Conservation (phyloP, 1,140 invertebrate genomes). For the Myzus persicae region DNA sequence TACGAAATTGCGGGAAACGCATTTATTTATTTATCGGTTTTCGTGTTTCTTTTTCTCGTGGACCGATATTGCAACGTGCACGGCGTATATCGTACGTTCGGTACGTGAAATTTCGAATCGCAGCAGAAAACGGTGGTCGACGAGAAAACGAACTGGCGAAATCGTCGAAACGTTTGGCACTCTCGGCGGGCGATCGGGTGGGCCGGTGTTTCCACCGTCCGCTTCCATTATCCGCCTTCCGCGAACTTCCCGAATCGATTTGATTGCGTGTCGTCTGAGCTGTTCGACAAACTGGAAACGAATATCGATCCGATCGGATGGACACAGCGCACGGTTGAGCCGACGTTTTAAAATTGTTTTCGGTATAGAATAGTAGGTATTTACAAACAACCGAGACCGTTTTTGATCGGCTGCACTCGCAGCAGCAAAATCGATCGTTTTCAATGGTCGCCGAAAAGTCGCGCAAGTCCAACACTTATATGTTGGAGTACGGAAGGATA, state of each 20-base stretch:
- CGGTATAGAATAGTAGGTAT: background rate
- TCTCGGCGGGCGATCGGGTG: background rate
- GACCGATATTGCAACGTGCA: background rate
- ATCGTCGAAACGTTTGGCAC: background rate
- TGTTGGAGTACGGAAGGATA: background rate
- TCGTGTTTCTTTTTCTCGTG: background rate
- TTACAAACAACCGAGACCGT: background rate
- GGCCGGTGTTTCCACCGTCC: background rate
- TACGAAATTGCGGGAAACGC: background rate
- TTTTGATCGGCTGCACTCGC: background rate
- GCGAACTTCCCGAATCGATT: background rate
- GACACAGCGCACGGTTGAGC: background rate
- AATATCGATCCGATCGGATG: background rate
- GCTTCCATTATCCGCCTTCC: background rate
- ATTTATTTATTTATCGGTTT: background rate
- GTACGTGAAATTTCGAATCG: background rate
- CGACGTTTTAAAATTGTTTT: background rate
- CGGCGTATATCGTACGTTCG: background rate
- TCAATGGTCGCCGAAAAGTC: background rate
- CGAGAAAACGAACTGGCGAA: background rate
- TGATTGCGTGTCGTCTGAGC: background rate
- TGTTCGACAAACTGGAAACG: constrained; percentile 8
- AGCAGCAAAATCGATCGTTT: background rate
- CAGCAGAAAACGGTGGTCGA: background rate
- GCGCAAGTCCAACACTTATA: background rate